Base-by-base conservation (phyloP, 2,113 vertebrate species). In the Numenius arquata region DNA sequence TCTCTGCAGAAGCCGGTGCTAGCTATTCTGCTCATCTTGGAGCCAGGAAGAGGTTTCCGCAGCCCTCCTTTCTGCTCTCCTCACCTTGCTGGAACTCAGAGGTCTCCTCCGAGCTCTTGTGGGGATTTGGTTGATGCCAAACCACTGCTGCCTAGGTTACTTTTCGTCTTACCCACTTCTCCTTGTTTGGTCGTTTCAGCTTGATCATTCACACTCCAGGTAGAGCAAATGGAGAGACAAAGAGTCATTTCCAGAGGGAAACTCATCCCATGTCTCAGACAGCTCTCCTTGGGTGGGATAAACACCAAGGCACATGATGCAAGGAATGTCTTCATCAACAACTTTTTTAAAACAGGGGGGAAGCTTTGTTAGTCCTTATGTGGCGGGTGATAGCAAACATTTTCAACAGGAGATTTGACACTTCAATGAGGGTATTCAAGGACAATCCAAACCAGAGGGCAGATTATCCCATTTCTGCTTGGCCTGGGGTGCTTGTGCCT, bases 391-490 rank as follows among this genome's bases (percentile, higher is more conserved):
- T 38, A 50, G 62, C 71, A 74, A 70, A 38, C 40, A 21, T 70
- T 90, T 83, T 16, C 38, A 76, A 27, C 63, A 62, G 70, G 56
- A 77, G 70, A 13, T 45, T 23, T 73, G 67, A 63, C 59, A 23
- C 55, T 79, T 50, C 0, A 0, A 34, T 19, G 34, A 66, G 82
- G 67, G 58, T 62, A 62, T 79, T 41, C 0, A 14, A 94, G 88
- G 90, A 83, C 75, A 90, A 15, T 6, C 48, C 62, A 62, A 88
- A 87, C 13, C 5, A 58, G 53, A 72, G 78, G 71, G 53, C 70
- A 85, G 68, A 84, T 89, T 77, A 84, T 84, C 73, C 80, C 68
- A 48, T 82, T 88, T 78, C 87, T 95, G 34, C 62, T 52, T 92
- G 73, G 77, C 77, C 76, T 1, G 3, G 52, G 68, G 80, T 67